Evolutionary conservation across 2,797 vertebrate genomes (phyloP).

Genomic region (Eulemur coronatus): DNA sequence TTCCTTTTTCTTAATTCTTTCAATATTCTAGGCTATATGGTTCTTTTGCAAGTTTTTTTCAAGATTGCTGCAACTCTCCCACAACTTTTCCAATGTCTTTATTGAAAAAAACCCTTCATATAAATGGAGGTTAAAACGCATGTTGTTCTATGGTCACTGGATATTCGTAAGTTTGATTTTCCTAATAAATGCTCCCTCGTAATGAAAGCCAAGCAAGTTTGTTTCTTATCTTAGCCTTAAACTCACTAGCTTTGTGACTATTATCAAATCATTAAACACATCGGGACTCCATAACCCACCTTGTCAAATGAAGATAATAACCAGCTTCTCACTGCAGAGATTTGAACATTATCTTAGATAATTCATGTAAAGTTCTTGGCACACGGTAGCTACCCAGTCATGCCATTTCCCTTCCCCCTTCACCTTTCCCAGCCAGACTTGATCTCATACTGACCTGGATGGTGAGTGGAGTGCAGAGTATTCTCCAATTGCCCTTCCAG

Average conservation of each 20-base stretch:
- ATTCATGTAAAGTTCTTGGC: background rate
- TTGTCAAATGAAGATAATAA: background rate
- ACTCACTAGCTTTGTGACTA: background rate
- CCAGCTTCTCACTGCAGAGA: background rate
- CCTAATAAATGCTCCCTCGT: background rate
- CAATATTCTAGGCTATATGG: background rate
- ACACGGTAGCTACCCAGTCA: rapidly evolving
- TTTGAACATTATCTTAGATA: background rate
- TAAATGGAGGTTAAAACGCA: background rate
- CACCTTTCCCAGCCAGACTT: background rate
- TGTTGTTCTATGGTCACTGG: background rate
- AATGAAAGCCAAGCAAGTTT: background rate
- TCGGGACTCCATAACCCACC: background rate
- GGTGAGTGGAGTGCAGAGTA: background rate
- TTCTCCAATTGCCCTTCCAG: background rate
- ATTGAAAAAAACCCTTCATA: background rate
- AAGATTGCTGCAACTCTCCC: background rate
- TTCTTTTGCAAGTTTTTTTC: background rate
- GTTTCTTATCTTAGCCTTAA: background rate
- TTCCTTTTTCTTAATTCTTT: background rate
- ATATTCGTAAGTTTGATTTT: background rate
- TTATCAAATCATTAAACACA: background rate
- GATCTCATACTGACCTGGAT: background rate
- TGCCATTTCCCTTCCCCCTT: background rate
- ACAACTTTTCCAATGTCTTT: background rate